Evolutionary conservation across 35 echinoderm and acorn worm genomes (phyloP).

Genomic region (Nesometra sesokonis): DNA sequence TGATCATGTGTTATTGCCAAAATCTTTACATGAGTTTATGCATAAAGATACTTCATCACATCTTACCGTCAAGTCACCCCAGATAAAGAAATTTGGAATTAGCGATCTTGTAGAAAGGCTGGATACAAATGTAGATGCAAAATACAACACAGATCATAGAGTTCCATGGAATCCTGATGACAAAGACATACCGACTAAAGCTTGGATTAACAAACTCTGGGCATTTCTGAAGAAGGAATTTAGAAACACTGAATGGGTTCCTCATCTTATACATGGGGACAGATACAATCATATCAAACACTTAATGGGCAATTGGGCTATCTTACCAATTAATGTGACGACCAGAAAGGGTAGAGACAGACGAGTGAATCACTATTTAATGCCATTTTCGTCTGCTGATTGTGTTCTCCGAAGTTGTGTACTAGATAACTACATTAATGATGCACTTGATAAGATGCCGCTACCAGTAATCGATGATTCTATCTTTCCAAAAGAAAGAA

Average conservation of each 20-base stretch:
- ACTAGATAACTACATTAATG: not conserved
- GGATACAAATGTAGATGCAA: not conserved
- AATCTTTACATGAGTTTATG: slow-evolving; percentile 23
- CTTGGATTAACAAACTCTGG: not conserved
- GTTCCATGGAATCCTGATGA: not conserved
- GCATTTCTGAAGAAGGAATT: slow-evolving; percentile 22
- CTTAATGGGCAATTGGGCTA: not conserved
- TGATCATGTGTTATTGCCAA: slow-evolving; percentile 8
- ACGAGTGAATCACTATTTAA: not conserved
- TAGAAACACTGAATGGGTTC: not conserved
- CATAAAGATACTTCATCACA: not conserved
- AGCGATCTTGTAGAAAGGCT: slow-evolving; percentile 3
- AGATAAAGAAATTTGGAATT: slow-evolving; percentile 16
- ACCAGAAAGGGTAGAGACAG: not conserved
- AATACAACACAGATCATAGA: not conserved
- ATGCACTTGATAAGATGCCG: not conserved
- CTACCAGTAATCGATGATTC: not conserved
- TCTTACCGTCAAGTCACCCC: not conserved
- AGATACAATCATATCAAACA: not conserved
- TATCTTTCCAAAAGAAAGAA: not conserved
- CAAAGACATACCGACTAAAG: not conserved
- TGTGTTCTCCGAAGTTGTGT: not conserved
- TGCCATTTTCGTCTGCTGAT: not conserved
- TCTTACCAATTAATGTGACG: not conserved
- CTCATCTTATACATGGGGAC: not conserved